Conservation (phyloP, 1,140 invertebrate genomes). For the Platorchestia sp. region DNA sequence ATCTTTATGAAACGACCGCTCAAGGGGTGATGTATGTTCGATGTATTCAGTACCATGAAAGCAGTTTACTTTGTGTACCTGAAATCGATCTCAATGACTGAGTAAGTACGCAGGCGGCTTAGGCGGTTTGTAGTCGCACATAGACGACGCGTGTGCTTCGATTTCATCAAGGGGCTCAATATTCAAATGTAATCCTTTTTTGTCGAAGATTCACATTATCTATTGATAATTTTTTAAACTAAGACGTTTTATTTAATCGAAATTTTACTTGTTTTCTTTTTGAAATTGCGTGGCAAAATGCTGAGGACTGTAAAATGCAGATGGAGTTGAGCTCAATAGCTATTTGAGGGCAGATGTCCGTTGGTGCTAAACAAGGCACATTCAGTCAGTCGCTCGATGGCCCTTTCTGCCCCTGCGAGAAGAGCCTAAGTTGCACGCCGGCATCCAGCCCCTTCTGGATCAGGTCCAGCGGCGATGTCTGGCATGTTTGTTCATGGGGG, state of each 20-base stretch:
- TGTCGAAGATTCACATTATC: neutral
- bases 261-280: neutral
- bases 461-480: neutral
- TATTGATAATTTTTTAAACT: neutral
- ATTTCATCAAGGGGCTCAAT: neutral
- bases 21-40: too few relatives aligned
- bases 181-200: neutral
- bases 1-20: neutral
- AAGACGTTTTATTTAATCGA: neutral
- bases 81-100: neutral
- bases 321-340: neutral
- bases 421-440: neutral
- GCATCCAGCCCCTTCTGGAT: neutral
- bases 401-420: neutral
- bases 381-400: neutral
- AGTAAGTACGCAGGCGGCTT: neutral
- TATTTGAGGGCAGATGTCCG: neutral
- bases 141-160: neutral
- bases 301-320: neutral
- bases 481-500: neutral
- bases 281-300: neutral
- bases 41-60: neutral
- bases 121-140: neutral
- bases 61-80: neutral
- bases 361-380: neutral